A percentile compares a stretch with the other conserved stretches of the same genome.
These are phyloP conservation scores for Centropus bengalensis DNA, from an alignment of 2,113 vertebrate species.

Conservation along the genomic window DNA sequence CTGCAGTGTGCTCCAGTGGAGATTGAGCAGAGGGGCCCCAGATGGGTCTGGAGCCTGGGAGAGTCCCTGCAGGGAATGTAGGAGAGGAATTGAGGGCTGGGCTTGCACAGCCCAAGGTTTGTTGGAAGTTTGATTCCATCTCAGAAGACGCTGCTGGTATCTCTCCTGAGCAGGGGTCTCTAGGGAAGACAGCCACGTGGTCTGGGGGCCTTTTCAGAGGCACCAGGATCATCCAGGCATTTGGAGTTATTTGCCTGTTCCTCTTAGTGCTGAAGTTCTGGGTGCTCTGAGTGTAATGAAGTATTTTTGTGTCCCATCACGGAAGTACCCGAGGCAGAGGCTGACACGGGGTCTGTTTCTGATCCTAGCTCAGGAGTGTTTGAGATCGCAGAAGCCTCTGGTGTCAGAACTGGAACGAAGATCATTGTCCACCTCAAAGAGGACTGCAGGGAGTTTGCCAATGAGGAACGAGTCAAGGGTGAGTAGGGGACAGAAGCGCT, in stretches of 20 bases:
- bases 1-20: not conserved
- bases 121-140: not conserved
- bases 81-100: not conserved
- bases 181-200: not conserved
- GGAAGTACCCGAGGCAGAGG: not conserved
- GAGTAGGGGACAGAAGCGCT: not conserved
- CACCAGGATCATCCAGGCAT: not conserved
- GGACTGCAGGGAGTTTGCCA: constrained; percentile 92
- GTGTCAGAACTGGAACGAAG: constrained; percentile 92
- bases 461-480: constrained; percentile 92
- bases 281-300: not conserved
- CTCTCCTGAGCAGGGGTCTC: not conserved
- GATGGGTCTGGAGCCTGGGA: not conserved
- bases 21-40: accelerated
- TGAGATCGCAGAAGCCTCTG: constrained; percentile 90
- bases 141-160: not conserved
- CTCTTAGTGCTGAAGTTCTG: not conserved
- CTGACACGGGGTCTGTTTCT: not conserved
- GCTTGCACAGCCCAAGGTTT: not conserved
- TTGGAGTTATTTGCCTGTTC: not conserved
- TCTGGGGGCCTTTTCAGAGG: not conserved
- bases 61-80: not conserved
- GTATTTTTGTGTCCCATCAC: not conserved
- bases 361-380: constrained; percentile 88
- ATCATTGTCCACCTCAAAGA: constrained; percentile 92